Evolutionary conservation across 2,888 invertebrate species (phyloP).

Genomic region (Drosophila algonquin): DNA sequence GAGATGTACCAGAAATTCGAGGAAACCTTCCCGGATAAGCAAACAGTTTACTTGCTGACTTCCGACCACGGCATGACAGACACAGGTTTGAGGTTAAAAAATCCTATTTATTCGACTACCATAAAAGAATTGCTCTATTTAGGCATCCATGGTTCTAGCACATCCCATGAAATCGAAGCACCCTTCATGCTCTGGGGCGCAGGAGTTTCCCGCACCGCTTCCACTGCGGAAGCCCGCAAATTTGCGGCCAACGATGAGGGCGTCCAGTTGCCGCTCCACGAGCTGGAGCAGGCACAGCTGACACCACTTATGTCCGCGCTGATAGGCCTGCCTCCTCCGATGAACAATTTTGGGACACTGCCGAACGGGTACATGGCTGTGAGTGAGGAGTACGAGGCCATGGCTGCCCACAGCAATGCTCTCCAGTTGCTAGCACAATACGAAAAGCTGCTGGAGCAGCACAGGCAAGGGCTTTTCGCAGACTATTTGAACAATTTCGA

Average conservation of each 20-base stretch:
- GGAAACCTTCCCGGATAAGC: conserved; percentile 89
- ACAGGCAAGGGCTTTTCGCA: conserved; percentile 74
- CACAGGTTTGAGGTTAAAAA: conserved; percentile 89
- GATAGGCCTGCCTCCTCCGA: conserved; percentile 93
- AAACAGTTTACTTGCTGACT: conserved; percentile 95
- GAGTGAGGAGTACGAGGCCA: conserved; percentile 83
- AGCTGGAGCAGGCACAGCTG: conserved; percentile 95
- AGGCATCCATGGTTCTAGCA: conserved; percentile 97
- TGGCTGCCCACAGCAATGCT: conserved; percentile 90
- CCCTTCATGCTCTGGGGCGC: conserved; percentile 98
- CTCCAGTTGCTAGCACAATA: conserved; percentile 90
- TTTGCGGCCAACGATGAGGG: conserved; percentile 59
- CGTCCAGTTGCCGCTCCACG: conserved; percentile 84
- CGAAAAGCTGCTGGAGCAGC: conserved; percentile 64
- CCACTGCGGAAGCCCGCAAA: background rate
- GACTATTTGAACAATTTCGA: conserved; percentile 62
- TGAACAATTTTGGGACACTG: conserved; percentile 87
- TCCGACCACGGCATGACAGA: conserved; percentile 99
- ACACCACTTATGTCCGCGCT: conserved; percentile 94
- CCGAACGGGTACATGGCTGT: conserved; percentile 74
- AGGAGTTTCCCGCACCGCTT: conserved; percentile 86
- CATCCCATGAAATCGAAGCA: conserved; percentile 94
- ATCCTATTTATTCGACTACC: background rate
- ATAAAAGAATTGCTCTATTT: background rate
- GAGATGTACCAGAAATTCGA: conserved; percentile 89